A percentile compares a stretch with the other conserved stretches of the same genome.
Evolutionary conservation across 1,140 invertebrate species (phyloP).

Genomic region (Drosophila arizonae): DNA sequence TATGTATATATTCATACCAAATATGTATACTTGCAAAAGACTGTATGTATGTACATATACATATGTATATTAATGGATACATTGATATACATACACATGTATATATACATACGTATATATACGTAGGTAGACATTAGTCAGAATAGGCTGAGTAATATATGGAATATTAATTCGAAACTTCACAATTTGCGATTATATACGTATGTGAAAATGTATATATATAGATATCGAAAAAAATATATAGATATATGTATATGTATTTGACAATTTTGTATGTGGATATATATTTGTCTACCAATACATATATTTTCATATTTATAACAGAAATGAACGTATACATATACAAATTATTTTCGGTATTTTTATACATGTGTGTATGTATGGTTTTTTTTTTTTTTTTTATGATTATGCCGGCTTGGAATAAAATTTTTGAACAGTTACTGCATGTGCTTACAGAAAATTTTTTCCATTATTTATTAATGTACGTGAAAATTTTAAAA

Average conservation of each 20-base stretch:
- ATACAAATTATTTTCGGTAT: too few species aligned
- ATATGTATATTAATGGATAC: conserved; percentile 55
- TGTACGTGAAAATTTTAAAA: background rate
- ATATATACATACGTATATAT: conserved; percentile 46
- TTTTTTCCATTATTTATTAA: background rate
- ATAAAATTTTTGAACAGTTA: background rate
- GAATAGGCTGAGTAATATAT: conserved; percentile 39
- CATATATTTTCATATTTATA: too few species aligned
- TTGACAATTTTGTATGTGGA: too few species aligned
- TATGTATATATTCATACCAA: conserved; percentile 28
- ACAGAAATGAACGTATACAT: too few species aligned
- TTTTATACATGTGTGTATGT: too few species aligned
- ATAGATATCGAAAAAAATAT: background rate
- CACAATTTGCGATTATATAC: conserved; percentile 4
- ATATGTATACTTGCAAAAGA: conserved; percentile 16
- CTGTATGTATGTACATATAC: conserved; percentile 41
- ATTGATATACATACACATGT: conserved; percentile 53
- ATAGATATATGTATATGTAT: background rate
- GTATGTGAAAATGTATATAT: background rate
- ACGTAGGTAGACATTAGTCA: conserved; percentile 33
- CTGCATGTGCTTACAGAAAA: conserved; percentile 1
- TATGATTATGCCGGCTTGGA: too few species aligned
- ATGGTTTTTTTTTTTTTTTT: too few species aligned
- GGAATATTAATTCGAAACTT: conserved; percentile 48
- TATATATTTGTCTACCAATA: too few species aligned